Percentiles rank a stretch among this genome's conserved stretches.
Evolutionary conservation across 2,113 vertebrate species (phyloP).

Genomic region (Rhea americana): DNA sequence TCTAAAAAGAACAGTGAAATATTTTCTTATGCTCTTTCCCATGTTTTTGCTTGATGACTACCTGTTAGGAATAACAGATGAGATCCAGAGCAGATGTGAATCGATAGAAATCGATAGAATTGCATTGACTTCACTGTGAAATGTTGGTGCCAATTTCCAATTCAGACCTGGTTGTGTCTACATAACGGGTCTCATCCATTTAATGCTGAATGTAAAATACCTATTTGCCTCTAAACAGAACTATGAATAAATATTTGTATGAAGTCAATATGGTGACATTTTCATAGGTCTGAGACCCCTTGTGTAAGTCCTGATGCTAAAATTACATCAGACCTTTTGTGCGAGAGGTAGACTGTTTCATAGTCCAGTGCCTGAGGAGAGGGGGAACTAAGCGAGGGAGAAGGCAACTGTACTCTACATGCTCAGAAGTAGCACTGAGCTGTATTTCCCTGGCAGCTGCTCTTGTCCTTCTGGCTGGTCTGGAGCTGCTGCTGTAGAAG

Average conservation of each 20-base stretch:
- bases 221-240: background rate
- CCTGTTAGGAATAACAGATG: conserved; percentile 41
- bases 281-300: conserved; percentile 59
- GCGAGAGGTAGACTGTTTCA: conserved; percentile 22
- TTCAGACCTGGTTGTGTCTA: background rate
- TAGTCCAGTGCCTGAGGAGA: conserved; percentile 4
- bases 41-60: conserved; percentile 7
- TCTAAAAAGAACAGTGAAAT: conserved; percentile 36
- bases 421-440: background rate
- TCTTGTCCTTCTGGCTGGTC: background rate
- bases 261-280: conserved; percentile 58
- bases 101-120: background rate
- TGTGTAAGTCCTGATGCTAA: background rate
- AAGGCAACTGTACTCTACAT: background rate
- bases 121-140: background rate
- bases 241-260: background rate
- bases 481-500: background rate
- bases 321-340: conserved; percentile 63
- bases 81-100: background rate
- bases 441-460: background rate
- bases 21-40: conserved; percentile 16
- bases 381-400: background rate
- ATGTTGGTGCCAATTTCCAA: background rate
- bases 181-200: background rate
- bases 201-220: background rate